Conservation (phyloP, 2,797 vertebrate species). For the Acanthis flammea region DNA sequence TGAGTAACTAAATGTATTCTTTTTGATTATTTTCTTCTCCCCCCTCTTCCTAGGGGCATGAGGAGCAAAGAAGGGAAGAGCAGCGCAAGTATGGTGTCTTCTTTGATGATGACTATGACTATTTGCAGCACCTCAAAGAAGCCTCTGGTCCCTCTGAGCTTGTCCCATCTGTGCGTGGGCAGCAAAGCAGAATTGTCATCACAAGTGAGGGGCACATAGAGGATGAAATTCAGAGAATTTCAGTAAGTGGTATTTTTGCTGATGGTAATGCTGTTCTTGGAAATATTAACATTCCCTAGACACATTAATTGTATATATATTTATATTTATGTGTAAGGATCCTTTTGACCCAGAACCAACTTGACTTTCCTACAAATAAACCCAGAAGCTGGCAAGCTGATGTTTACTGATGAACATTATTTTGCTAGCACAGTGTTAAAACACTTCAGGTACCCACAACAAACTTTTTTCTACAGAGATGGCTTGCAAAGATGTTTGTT, state of each 20-base stretch:
- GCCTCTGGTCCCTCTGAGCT: conserved; percentile 78
- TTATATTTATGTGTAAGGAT: neutral
- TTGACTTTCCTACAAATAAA: neutral
- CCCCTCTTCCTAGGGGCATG: conserved; percentile 61
- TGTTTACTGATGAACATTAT: neutral
- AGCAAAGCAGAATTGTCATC: conserved; percentile 19
- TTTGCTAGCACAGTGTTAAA: neutral
- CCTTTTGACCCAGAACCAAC: neutral
- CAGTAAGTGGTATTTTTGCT: conserved; percentile 73
- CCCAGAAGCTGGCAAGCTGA: neutral
- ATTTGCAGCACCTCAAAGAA: conserved; percentile 95
- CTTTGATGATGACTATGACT: conserved; percentile 95
- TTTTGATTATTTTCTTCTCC: neutral
- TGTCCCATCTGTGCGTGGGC: conserved; percentile 63
- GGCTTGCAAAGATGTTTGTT: neutral
- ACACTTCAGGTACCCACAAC: neutral
- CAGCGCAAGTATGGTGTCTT: conserved; percentile 92
- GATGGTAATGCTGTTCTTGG: neutral
- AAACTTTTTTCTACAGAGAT: neutral
- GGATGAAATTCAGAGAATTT: conserved; percentile 51
- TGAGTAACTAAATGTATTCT: neutral
- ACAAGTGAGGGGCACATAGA: conserved; percentile 60
- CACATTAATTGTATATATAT: rapidly evolving
- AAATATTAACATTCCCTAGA: neutral
- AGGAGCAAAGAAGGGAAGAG: conserved; percentile 84